A percentile compares a stretch with the other conserved stretches of the same genome.
Conservation (phyloP, 2,113 vertebrate species). For the Seriola rivoliana region DNA sequence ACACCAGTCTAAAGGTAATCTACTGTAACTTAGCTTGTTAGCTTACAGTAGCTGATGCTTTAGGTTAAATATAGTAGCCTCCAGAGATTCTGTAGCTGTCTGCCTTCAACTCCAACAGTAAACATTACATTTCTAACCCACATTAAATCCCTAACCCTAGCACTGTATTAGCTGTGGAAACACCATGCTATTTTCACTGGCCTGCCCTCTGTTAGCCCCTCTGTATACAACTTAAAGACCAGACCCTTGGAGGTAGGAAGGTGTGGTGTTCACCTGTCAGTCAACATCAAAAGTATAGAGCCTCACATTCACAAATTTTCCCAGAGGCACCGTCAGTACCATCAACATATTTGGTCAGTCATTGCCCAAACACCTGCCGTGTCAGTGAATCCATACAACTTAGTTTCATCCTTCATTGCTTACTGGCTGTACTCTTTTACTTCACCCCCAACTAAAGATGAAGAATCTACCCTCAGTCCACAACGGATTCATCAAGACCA, state of each 20-base stretch:
- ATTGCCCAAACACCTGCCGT: conserved; percentile 24
- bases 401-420: conserved; percentile 9
- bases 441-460: not conserved
- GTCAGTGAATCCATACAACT: conserved; percentile 31
- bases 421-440: not conserved
- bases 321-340: not conserved
- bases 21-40: not conserved
- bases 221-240: conserved; percentile 37
- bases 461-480: not conserved
- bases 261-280: conserved; percentile 55
- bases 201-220: conserved; percentile 4
- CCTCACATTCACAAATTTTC: conserved; percentile 41
- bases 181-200: conserved; percentile 7
- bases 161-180: conserved; percentile 6
- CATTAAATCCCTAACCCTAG: conserved; percentile 8
- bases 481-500: conserved; percentile 7
- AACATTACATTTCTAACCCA: conserved; percentile 2
- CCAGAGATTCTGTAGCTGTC: not conserved
- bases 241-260: conserved; percentile 21
- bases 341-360: conserved; percentile 8
- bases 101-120: not conserved
- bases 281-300: conserved; percentile 66
- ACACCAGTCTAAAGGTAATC: not conserved
- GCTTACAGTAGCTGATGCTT: not conserved
- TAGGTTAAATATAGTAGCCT: not conserved